Conservation (phyloP, 2,797 vertebrate genomes). For the Lophotriccus pileatus region DNA sequence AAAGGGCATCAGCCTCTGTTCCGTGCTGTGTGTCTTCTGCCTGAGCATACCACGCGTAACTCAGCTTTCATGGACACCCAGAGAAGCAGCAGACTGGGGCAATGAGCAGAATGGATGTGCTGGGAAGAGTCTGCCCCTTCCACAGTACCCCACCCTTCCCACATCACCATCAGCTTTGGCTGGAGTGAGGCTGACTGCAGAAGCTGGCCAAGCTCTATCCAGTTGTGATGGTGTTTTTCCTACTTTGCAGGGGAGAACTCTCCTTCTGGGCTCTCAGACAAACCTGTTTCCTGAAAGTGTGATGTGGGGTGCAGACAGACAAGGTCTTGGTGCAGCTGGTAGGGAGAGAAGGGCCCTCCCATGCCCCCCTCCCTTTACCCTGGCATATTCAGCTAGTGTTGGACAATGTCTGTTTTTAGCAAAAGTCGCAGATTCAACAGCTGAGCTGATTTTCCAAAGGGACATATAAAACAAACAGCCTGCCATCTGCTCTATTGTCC, state of each 20-base stretch:
- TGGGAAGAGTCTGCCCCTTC: not conserved
- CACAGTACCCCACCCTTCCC: not conserved
- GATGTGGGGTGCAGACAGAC: not conserved
- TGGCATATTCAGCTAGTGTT: constrained; percentile 30
- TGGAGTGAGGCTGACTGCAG: not conserved
- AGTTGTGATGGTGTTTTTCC: not conserved
- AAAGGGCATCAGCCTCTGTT: not conserved
- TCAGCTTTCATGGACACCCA: not conserved
- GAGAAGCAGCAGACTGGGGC: not conserved
- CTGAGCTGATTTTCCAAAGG: constrained; percentile 68
- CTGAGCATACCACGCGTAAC: fast-evolving
- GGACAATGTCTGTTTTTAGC: constrained; percentile 64
- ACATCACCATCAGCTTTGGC: not conserved
- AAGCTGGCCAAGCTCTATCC: not conserved
- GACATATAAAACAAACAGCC: constrained; percentile 61
- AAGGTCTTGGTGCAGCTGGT: not conserved
- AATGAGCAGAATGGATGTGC: not conserved
- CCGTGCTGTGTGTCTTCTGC: not conserved
- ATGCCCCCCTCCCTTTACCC: not conserved
- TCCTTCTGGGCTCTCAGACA: not conserved
- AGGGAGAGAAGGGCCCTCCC: not conserved
- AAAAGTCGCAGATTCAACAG: constrained; percentile 61
- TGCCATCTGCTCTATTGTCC: constrained; percentile 77
- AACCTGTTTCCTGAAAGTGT: not conserved
- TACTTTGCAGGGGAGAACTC: not conserved